Conservation (phyloP, 30 jellyfish, hydroid and myxozoan species). For the Euphysa ruthae region DNA sequence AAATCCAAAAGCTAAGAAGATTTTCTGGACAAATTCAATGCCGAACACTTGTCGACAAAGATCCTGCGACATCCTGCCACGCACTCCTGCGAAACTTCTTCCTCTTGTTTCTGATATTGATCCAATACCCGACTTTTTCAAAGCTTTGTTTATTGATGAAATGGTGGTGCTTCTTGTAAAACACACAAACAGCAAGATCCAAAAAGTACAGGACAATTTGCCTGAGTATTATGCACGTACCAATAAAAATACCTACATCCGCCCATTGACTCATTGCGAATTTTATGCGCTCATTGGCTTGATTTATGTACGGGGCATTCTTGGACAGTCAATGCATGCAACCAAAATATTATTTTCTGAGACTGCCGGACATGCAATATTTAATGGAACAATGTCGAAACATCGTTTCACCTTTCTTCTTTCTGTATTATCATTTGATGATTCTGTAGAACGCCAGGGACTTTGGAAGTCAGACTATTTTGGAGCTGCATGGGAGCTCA, state of each 20-base stretch:
- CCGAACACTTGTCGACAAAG: background rate
- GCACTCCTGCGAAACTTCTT: background rate
- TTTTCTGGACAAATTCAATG: conserved; percentile 5
- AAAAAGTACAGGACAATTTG: background rate
- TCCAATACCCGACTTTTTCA: background rate
- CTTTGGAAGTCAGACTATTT: conserved; percentile 16
- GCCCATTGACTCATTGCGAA: background rate
- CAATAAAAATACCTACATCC: too few species aligned
- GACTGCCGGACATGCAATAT: background rate
- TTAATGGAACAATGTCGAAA: background rate
- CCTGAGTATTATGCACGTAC: too few species aligned
- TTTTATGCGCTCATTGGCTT: conserved; percentile 12
- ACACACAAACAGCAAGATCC: background rate
- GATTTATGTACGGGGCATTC: conserved; percentile 15
- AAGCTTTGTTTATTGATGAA: background rate
- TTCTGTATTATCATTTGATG: conserved; percentile 14
- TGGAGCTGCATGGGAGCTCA: conserved; percentile 1
- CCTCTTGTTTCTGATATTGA: background rate
- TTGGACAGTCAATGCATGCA: conserved; percentile 10
- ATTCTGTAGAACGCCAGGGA: background rate
- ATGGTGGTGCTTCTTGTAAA: background rate
- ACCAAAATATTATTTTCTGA: background rate
- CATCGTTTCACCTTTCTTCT: background rate
- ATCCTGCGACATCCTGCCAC: conserved; percentile 3
- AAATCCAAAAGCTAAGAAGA: background rate